These are phyloP conservation scores for Shargacucullia verbasci DNA, from an alignment of 2,888 invertebrate species.

Conservation along the genomic window DNA sequence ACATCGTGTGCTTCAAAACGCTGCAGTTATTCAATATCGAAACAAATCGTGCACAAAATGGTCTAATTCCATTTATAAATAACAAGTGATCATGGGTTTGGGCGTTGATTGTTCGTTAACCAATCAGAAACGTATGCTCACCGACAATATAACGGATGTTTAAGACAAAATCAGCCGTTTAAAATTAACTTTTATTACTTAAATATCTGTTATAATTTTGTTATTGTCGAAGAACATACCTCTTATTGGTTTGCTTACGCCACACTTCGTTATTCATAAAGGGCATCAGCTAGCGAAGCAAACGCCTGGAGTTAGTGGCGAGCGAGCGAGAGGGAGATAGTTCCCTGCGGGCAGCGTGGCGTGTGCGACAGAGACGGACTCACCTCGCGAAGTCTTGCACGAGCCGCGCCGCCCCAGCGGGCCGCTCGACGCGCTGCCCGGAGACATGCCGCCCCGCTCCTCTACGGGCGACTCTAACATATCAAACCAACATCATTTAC, in stretches of 20 bases:
- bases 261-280: conserved; percentile 44
- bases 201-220: too few species aligned
- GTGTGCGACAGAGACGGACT: conserved; percentile 66
- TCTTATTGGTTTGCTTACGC: background rate
- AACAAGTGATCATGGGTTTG: too few species aligned
- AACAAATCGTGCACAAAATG: conserved; percentile 43
- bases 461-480: conserved; percentile 92
- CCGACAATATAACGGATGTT: too few species aligned
- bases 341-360: conserved; percentile 20
- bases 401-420: conserved; percentile 95
- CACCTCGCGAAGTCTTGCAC: conserved; percentile 96
- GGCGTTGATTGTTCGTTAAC: too few species aligned
- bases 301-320: conserved; percentile 62
- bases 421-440: conserved; percentile 91
- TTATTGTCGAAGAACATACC: too few species aligned
- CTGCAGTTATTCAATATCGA: conserved; percentile 14
- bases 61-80: conserved; percentile 30
- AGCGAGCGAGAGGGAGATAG: conserved; percentile 54
- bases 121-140: too few species aligned
- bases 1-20: too few species aligned
- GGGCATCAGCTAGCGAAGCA: conserved; percentile 60
- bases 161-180: too few species aligned
- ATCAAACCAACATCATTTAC: too few species aligned
- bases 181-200: too few species aligned
- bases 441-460: conserved; percentile 93